A percentile compares a stretch with the other conserved stretches of the same genome.
These are phyloP conservation scores for Caenorhabditis auriculariae DNA, from an alignment of 2,888 invertebrate species.

Conservation along the genomic window DNA sequence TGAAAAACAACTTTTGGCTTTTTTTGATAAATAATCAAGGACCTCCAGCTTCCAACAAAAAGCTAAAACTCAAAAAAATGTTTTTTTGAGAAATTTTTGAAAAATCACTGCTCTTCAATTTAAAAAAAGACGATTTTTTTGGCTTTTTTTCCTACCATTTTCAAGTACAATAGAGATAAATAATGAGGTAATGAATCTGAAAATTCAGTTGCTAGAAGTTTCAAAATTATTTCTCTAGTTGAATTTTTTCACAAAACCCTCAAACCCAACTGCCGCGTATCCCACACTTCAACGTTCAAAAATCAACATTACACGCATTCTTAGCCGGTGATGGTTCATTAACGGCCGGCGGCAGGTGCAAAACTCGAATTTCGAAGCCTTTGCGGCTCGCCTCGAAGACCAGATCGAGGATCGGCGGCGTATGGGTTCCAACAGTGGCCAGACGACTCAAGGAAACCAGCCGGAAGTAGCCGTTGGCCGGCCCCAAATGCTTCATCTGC, in stretches of 20 bases:
- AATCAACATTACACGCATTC: constrained; percentile 15
- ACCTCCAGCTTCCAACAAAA: no score
- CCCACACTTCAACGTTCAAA: no score
- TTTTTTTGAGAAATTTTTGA: no score
- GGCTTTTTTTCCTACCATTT: background rate
- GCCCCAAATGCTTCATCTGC: constrained; percentile 19
- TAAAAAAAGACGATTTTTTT: no score
- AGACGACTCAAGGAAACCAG: constrained; percentile 13
- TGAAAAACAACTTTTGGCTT: no score
- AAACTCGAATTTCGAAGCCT: constrained; percentile 23
- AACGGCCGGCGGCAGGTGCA: constrained; percentile 26
- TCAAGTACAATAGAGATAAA: no score
- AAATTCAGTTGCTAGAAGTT: background rate
- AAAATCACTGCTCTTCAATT: no score
- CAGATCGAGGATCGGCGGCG: constrained; percentile 25
- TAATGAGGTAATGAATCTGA: background rate
- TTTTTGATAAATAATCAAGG: no score
- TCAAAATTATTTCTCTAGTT: background rate
- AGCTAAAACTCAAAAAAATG: no score
- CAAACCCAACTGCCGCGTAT: no score
- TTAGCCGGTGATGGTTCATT: constrained; percentile 12
- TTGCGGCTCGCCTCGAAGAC: constrained; percentile 17
- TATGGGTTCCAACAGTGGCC: constrained; percentile 19
- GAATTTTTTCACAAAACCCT: background rate
- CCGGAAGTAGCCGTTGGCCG: constrained; percentile 19